phyloP scores from a whole-genome alignment of 1,140 invertebrate species.

The Leguminivora glycinivorella region DNA sequence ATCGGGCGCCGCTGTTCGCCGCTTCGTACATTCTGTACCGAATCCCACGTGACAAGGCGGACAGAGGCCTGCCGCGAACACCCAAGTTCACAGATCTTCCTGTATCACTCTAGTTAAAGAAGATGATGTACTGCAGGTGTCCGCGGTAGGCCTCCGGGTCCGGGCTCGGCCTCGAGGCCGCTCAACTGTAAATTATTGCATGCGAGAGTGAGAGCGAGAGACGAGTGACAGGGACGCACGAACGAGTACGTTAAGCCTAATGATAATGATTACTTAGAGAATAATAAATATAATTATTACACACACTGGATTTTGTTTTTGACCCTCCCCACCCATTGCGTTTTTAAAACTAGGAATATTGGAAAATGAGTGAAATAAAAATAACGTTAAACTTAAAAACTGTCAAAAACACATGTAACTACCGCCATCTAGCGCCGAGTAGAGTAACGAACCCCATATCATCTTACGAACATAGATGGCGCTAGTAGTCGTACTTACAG shows the following conservation, averaged over 20 bases:
- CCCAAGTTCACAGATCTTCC: no score
- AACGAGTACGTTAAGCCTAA: neutral
- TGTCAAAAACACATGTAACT: no score
- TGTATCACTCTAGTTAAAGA: no score
- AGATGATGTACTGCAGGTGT: no score
- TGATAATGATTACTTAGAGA: neutral
- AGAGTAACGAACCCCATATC: no score
- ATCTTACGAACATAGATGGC: neutral
- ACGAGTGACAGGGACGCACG: constrained; percentile 1
- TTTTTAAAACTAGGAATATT: no score
- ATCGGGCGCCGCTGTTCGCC: neutral
- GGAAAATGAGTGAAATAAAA: no score
- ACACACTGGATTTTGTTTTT: neutral
- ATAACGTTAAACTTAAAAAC: no score
- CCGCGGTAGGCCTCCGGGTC: no score
- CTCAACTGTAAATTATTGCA: constrained; percentile 1
- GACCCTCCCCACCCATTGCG: neutral
- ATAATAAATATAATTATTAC: neutral
- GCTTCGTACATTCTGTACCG: neutral
- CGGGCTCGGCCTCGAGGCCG: neutral
- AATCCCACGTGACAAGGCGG: neutral
- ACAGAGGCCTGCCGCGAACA: neutral
- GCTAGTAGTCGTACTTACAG: no score
- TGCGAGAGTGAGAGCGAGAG: neutral
- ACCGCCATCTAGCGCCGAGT: no score